These are phyloP conservation scores for Novumbra hubbsi DNA, from an alignment of 2,797 vertebrate genomes.

Conservation along the genomic window DNA sequence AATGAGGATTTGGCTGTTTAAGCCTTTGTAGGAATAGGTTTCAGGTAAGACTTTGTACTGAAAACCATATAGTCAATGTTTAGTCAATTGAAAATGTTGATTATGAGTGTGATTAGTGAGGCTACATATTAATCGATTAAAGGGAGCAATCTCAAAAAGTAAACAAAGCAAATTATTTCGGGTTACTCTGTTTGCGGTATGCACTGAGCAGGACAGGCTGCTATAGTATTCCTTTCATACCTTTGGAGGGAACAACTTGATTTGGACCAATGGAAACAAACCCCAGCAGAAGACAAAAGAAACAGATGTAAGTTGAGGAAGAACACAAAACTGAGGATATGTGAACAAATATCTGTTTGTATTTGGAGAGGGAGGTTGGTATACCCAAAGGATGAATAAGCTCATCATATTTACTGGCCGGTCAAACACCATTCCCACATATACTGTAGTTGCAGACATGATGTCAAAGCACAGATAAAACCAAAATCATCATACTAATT, in stretches of 20 bases:
- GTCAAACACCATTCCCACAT: not conserved
- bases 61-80: slow-evolving; percentile 6
- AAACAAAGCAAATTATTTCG: slow-evolving; percentile 13
- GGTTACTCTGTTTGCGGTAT: slow-evolving; percentile 21
- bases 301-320: slow-evolving; percentile 65
- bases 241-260: slow-evolving; percentile 76
- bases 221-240: slow-evolving; percentile 64
- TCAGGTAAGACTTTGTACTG: not conserved
- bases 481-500: not conserved
- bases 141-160: slow-evolving; percentile 16
- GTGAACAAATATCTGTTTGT: not conserved
- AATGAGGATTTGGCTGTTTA: not conserved
- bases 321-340: slow-evolving; percentile 49
- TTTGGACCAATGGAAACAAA: slow-evolving; percentile 65
- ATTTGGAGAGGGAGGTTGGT: not conserved
- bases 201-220: slow-evolving; percentile 9
- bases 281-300: slow-evolving; percentile 53
- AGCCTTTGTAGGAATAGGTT: not conserved
- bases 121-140: slow-evolving; percentile 48
- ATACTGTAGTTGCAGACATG: not conserved
- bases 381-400: too few relatives aligned
- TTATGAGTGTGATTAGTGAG: slow-evolving; percentile 2
- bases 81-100: not conserved
- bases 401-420: not conserved
- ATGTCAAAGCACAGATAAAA: not conserved